Evolutionary conservation across 2,797 vertebrate species (phyloP), one percentile per base, ranked within the genome.

Genomic region (Sebastes kiyomatsui): DNA sequence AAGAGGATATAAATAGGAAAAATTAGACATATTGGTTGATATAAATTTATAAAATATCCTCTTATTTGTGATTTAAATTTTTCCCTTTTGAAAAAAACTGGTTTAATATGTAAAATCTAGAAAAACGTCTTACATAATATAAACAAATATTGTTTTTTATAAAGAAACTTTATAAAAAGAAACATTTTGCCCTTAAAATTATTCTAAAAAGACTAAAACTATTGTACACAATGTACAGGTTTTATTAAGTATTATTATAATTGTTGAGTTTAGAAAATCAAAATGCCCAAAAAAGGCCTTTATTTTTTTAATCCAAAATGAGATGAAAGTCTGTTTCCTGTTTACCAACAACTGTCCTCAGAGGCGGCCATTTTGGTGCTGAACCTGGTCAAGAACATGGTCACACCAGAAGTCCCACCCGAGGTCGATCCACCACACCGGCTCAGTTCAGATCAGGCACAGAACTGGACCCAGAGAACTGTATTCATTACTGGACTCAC

Each of bases 311-410:
- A 49, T 52, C 46, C 46, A 52, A 52, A 58, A 59, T 7, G 56
- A 28, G 25, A 16, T 1, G 13, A 59, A 16, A 16, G 7, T 27
- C 22, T 56, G 7, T 25, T 59, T 61, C 56, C 46, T 70, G 42
- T 69, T 42, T 7, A 18, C 23, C 25, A 56, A 56, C 32, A 18
- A 42, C 1, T 27, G 38, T 73, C 38, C 56, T 67, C 83, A 86
- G 81, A 86, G 88, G 60, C 68, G 60, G 79, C 77, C 84, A 42
- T 79, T 4, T 68, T 82, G 81, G 81, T 68, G 67, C 74, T 71
- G 55, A 75, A 72, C 79, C 79, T 79, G 88, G 62, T 84, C 70
- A 16, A 25, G 13, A 75, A 35, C 80, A 80, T n/a, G n/a, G 2
- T 62, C 64, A 77, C 59, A 72, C 14, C 38, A 49, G 56, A 60